A percentile compares a stretch with the other conserved stretches of the same genome.
These are phyloP conservation scores for Cabera pusaria DNA, from an alignment of 2,888 invertebrate species.

Conservation along the genomic window DNA sequence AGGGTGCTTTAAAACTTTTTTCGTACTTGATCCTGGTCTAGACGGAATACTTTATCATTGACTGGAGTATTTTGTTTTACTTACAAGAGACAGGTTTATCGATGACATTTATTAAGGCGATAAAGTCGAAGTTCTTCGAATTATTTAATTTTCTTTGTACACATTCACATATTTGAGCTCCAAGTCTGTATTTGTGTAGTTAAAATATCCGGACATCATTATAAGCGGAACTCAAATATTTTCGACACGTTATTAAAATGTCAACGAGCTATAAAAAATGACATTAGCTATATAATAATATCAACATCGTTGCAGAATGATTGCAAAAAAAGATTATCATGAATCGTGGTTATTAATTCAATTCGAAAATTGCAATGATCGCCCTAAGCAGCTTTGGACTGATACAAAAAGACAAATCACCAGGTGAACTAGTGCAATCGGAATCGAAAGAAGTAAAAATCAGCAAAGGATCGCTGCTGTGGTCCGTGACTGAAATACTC, in stretches of 20 bases:
- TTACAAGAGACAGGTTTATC: too few relatives aligned
- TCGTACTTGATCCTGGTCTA: slow-evolving; percentile 56
- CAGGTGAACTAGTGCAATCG: slow-evolving; percentile 73
- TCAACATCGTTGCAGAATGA: too few relatives aligned
- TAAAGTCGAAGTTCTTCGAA: too few relatives aligned
- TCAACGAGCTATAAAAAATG: background rate
- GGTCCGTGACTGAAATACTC: slow-evolving; percentile 76
- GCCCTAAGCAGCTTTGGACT: slow-evolving; percentile 14
- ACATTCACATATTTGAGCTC: too few relatives aligned
- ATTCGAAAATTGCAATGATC: slow-evolving; percentile 26
- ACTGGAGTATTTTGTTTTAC: slow-evolving; percentile 24
- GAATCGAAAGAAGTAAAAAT: slow-evolving; percentile 82
- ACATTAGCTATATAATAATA: too few relatives aligned
- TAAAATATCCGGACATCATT: slow-evolving; percentile 29
- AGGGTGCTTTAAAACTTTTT: slow-evolving; percentile 62
- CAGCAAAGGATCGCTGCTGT: slow-evolving; percentile 66
- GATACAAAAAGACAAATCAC: slow-evolving; percentile 63
- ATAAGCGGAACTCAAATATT: slow-evolving; percentile 43
- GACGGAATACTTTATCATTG: slow-evolving; percentile 55
- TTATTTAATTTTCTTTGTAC: too few relatives aligned
- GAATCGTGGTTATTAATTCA: too few relatives aligned
- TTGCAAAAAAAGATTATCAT: too few relatives aligned
- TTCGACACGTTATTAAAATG: slow-evolving; percentile 50
- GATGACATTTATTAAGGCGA: too few relatives aligned
- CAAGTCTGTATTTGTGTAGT: slow-evolving; percentile 6